Evolutionary conservation across 1,140 invertebrate species (phyloP).

Genomic region (Macrosteles quadrilineatus): DNA sequence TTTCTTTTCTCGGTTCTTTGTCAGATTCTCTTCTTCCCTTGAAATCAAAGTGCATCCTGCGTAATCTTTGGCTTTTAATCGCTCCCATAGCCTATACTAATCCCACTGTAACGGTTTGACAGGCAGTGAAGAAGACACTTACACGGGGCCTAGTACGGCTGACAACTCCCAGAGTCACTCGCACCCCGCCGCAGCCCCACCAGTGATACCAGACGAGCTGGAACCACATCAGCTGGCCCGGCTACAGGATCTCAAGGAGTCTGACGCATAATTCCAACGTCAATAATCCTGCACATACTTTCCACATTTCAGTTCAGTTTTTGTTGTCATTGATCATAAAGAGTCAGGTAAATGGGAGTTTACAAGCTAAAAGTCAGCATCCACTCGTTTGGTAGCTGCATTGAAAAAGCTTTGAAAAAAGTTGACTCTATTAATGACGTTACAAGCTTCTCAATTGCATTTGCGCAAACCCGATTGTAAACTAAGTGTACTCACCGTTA

Average conservation of each 20-base stretch:
- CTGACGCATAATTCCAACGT: slow-evolving; percentile 67
- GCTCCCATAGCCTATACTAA: too few relatives aligned
- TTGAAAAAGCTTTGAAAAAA: neutral
- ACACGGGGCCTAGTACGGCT: slow-evolving; percentile 60
- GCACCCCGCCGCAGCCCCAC: slow-evolving; percentile 34
- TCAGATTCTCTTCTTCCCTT: too few relatives aligned
- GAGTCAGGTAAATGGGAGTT: neutral
- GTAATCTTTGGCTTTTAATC: too few relatives aligned
- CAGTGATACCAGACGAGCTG: slow-evolving; percentile 80
- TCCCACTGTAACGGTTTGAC: too few relatives aligned
- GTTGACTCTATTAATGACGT: neutral
- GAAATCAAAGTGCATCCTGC: too few relatives aligned
- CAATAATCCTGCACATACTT: neutral
- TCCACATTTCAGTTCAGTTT: too few relatives aligned
- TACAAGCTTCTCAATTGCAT: too few relatives aligned
- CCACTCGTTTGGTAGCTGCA: neutral
- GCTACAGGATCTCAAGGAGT: slow-evolving; percentile 83
- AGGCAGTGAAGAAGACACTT: slow-evolving; percentile 51
- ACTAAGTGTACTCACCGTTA: too few relatives aligned
- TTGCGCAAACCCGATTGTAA: too few relatives aligned
- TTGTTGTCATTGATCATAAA: neutral
- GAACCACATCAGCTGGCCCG: slow-evolving; percentile 81
- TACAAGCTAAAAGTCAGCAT: neutral
- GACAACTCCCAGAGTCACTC: slow-evolving; percentile 58
- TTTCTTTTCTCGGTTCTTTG: too few relatives aligned